phyloP scores from a whole-genome alignment of 2,888 invertebrate species.

The Tolmerus cingulatus region DNA sequence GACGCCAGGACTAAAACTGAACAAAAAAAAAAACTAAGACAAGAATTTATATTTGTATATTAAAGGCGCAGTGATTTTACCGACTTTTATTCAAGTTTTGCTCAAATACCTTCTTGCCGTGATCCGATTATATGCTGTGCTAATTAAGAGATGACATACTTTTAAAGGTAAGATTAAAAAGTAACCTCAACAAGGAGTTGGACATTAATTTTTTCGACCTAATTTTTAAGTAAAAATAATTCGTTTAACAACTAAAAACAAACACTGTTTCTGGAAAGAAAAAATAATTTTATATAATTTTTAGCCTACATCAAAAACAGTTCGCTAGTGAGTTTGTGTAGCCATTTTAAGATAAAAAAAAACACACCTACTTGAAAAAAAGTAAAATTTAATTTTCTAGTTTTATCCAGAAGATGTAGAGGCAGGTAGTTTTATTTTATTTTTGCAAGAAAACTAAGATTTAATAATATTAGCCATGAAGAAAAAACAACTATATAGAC shows the following conservation, averaged over 20 bases:
- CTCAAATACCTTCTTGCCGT: background rate
- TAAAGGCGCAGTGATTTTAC: slow-evolving; percentile 27
- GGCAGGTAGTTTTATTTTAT: too few species aligned
- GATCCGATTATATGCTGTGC: background rate
- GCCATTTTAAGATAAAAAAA: background rate
- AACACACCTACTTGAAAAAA: background rate
- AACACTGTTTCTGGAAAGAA: background rate
- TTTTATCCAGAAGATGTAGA: background rate
- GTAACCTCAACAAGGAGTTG: background rate
- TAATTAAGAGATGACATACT: background rate
- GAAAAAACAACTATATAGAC: too few species aligned
- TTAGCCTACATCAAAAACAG: background rate
- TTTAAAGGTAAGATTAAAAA: background rate
- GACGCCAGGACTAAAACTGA: background rate
- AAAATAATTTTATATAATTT: background rate
- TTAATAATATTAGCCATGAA: background rate
- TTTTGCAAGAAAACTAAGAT: background rate
- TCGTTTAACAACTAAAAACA: too few species aligned
- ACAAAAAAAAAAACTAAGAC: slow-evolving; percentile 3
- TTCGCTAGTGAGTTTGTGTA: background rate
- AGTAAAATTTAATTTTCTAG: background rate
- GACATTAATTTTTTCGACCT: background rate
- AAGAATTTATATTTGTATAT: slow-evolving; percentile 38
- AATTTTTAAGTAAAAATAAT: background rate
- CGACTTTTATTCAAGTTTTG: slow-evolving; percentile 18